These are phyloP conservation scores for Actinia equina DNA, from an alignment of 64 coral and sea anemone genomes.

Conservation along the genomic window DNA sequence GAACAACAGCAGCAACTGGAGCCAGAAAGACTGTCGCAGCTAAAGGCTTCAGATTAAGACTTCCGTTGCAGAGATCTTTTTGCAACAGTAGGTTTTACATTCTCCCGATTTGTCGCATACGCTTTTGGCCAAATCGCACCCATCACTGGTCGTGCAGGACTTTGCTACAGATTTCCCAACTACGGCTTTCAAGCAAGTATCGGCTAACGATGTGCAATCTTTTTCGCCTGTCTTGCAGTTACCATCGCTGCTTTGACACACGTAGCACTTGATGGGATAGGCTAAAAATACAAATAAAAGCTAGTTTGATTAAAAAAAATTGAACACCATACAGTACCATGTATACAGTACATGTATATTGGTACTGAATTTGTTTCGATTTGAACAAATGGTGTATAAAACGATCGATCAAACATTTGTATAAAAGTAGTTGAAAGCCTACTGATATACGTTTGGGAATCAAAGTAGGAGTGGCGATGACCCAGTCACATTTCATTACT, in stretches of 20 bases:
- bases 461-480: too few species aligned
- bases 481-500: too few species aligned
- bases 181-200: background rate
- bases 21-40: background rate
- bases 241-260: background rate
- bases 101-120: background rate
- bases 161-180: background rate
- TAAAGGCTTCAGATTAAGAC: background rate
- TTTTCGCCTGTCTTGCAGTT: background rate
- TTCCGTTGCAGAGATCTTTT: background rate
- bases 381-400: too few species aligned
- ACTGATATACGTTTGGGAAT: too few species aligned
- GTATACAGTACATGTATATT: too few species aligned
- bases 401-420: too few species aligned
- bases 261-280: background rate
- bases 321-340: too few species aligned
- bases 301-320: too few species aligned
- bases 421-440: too few species aligned
- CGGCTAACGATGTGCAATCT: background rate
- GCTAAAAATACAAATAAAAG: background rate
- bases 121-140: background rate
- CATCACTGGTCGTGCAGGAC: background rate
- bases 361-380: too few species aligned
- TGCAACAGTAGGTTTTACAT: background rate
- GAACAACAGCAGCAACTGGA: background rate